These are phyloP conservation scores for Gastrophysa polygoni DNA, from an alignment of 2,888 invertebrate species.

Conservation along the genomic window DNA sequence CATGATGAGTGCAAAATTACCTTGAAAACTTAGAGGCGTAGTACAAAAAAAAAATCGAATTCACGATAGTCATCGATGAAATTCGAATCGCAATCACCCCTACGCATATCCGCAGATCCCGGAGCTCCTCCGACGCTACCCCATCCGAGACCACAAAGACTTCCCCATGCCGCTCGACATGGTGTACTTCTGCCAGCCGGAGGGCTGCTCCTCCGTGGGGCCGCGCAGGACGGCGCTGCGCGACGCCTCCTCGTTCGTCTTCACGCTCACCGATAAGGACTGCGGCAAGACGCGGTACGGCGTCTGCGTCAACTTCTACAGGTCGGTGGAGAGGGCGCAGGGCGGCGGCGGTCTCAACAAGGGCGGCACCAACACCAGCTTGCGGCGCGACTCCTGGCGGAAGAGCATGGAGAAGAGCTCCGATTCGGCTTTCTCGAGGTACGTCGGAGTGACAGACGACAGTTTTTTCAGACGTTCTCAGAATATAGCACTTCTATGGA, in stretches of 20 bases:
- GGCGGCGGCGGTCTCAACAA: constrained; percentile 50
- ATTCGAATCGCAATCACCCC: neutral
- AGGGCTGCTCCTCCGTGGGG: constrained; percentile 93
- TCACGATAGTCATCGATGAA: neutral
- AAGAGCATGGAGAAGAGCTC: constrained; percentile 92
- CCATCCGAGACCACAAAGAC: constrained; percentile 94
- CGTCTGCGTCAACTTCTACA: constrained; percentile 97
- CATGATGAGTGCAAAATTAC: too few relatives aligned
- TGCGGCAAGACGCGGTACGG: constrained; percentile 94
- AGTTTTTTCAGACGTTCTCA: too few relatives aligned
- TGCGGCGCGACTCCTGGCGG: constrained; percentile 87
- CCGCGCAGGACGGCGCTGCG: constrained; percentile 82
- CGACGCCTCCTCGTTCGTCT: constrained; percentile 96
- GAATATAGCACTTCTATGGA: too few relatives aligned
- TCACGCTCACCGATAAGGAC: constrained; percentile 98
- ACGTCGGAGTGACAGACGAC: neutral
- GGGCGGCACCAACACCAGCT: constrained; percentile 62
- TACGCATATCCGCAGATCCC: constrained; percentile 72
- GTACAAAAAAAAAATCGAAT: too few relatives aligned
- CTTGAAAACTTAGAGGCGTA: too few relatives aligned
- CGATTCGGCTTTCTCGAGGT: constrained; percentile 93
- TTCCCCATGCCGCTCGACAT: constrained; percentile 97
- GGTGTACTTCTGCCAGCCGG: constrained; percentile 99
- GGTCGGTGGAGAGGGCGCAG: constrained; percentile 77
- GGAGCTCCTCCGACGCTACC: constrained; percentile 93